phyloP scores from a whole-genome alignment of 2,113 vertebrate genomes.

The Edolisoma coerulescens region DNA sequence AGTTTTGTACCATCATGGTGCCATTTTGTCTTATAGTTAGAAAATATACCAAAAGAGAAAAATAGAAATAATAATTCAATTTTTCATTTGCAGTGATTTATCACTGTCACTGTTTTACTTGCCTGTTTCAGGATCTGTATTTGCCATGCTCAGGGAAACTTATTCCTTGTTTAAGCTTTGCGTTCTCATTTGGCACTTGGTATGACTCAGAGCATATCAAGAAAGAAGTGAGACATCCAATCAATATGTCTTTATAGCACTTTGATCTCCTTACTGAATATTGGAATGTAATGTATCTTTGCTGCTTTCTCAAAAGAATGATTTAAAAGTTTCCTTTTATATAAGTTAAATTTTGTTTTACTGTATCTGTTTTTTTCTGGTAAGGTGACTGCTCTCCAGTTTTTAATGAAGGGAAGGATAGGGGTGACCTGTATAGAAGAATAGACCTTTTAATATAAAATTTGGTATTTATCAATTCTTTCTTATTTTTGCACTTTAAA shows the following conservation, averaged over 20 bases:
- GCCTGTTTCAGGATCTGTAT: background rate
- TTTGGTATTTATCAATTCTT: background rate
- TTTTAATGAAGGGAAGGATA: background rate
- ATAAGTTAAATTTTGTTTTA: background rate
- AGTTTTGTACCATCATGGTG: background rate
- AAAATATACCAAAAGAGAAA: background rate
- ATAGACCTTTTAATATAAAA: background rate
- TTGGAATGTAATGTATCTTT: background rate
- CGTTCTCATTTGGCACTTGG: background rate
- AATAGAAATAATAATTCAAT: background rate
- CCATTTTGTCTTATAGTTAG: background rate
- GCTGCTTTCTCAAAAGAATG: background rate
- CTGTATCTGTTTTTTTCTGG: background rate
- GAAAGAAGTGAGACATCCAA: background rate
- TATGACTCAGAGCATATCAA: background rate
- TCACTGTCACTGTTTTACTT: background rate
- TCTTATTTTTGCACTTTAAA: constrained; percentile 29
- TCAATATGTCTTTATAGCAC: constrained; percentile 5
- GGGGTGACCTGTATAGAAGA: background rate
- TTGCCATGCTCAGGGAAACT: background rate
- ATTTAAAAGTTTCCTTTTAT: background rate
- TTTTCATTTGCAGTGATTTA: background rate
- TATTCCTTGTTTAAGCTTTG: background rate
- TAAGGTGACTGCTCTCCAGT: background rate
- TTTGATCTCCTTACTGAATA: constrained; percentile 13